Evolutionary conservation across 1,140 invertebrate genomes (phyloP), one percentile per base, ranked within the genome.

Genomic region (Tetragonula clypearis): DNA sequence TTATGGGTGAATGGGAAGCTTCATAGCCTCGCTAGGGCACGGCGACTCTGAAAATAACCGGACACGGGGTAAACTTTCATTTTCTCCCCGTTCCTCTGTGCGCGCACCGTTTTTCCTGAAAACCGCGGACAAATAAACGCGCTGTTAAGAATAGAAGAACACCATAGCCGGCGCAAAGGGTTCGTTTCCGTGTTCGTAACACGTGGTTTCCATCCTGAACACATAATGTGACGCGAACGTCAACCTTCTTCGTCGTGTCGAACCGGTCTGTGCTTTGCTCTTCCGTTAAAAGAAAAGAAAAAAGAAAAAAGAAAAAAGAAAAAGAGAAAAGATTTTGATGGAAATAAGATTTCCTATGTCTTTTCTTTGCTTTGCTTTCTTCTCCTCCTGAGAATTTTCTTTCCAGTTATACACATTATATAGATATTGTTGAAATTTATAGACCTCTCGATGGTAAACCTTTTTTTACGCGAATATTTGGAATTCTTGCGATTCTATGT

Each of bases 141-240:
- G 53, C 23, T 21, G 84, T 81, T 85, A 85, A 85, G 84, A 85
- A 85, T 85, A 85, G 84, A 85, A 66, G 71, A 85, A 85, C n/a
- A 74, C 78, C 55, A 73, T 66, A 74, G 83, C n/a, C 56, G 60
- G 30, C 23, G 49, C 17, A 56, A 74, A 74, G 79, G 78, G 79
- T 30, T 58, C 71, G 84, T 81, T 85, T 85, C 84, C 84, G 84
- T 9, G 84, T 85, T 81, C 53, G 60, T 68, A 85, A 81, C 84
- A 85, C 84, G 84, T 85, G 84, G 66, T 84, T 84, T 62, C 68
- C 23, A 71, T 81, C 55, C 69, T 14, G 2, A 15, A n/a, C 41
- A 4, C 21, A 35, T 41, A 30, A 53, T 14, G 19, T 9, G 9
- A 69, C 19, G 19, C 21, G 15, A n/a, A 41, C 53, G 49, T 69